Conservation (phyloP, 2,113 vertebrate species). For the Oryzias woworae region DNA sequence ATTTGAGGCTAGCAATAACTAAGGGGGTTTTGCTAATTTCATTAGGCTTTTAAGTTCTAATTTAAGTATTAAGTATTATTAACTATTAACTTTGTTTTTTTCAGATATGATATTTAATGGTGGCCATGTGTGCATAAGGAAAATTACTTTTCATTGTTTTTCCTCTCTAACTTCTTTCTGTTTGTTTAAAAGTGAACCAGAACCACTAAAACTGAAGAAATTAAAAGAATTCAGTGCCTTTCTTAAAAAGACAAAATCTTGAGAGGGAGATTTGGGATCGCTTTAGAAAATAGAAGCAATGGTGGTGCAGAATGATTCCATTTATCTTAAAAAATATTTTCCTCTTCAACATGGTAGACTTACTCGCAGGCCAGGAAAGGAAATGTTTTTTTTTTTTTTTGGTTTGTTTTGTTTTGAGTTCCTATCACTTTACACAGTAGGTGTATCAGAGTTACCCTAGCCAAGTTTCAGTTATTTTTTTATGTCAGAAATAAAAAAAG, state of each 20-base stretch:
- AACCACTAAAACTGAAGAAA: conserved; percentile 66
- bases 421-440: conserved; percentile 71
- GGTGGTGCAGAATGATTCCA: conserved; percentile 56
- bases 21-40: too few species aligned
- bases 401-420: conserved; percentile 68
- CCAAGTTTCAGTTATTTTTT: conserved; percentile 61
- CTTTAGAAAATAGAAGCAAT: conserved; percentile 63
- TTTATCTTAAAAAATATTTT: conserved; percentile 56
- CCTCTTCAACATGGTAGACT: conserved; percentile 42
- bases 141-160: too few species aligned
- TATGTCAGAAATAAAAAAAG: conserved; percentile 48
- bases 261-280: conserved; percentile 56
- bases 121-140: too few species aligned
- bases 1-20: too few species aligned
- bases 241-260: conserved; percentile 52
- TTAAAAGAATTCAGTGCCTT: conserved; percentile 62
- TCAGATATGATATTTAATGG: too few species aligned
- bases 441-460: conserved; percentile 54
- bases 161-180: too few species aligned
- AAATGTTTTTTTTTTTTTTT: conserved; percentile 66
- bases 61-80: too few species aligned
- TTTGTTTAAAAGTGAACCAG: conserved; percentile 61
- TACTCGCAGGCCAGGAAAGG: conserved; percentile 32
- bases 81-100: too few species aligned
- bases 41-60: too few species aligned